phyloP scores from a whole-genome alignment of 2,797 vertebrate species.

The Gila robusta region DNA sequence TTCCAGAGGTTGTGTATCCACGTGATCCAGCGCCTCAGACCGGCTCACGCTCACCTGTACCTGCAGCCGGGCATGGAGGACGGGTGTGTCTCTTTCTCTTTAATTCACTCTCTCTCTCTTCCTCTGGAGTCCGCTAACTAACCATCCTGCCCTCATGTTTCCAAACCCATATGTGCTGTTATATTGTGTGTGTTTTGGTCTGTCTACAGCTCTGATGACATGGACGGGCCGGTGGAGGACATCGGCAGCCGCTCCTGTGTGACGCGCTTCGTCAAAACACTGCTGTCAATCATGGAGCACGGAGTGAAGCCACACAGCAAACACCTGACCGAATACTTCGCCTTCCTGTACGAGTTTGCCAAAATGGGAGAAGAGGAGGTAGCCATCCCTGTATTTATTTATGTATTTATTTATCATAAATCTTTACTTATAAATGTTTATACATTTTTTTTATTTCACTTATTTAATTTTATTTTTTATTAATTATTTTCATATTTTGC shows the following conservation, averaged over 20 bases:
- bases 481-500: not conserved
- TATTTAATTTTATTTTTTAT: not conserved
- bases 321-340: slow-evolving; percentile 98
- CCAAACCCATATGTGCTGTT: not conserved
- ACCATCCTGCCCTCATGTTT: not conserved
- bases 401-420: not conserved
- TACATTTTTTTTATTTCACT: not conserved
- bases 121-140: not conserved
- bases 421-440: not conserved
- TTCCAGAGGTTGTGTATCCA: slow-evolving; percentile 98
- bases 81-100: slow-evolving; percentile 79
- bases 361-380: slow-evolving; percentile 99
- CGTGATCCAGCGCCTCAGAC: slow-evolving; percentile 95
- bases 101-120: not conserved
- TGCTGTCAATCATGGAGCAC: slow-evolving; percentile 99
- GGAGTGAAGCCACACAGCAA: slow-evolving; percentile 99
- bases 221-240: slow-evolving; percentile 97
- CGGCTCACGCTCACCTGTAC: slow-evolving; percentile 97
- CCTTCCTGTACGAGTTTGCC: slow-evolving; percentile 97
- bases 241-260: slow-evolving; percentile 97
- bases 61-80: slow-evolving; percentile 98
- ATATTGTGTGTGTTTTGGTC: not conserved
- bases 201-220: slow-evolving; percentile 91
- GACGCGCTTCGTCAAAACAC: slow-evolving; percentile 95
- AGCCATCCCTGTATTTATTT: not conserved